Base-by-base conservation (phyloP, 2,113 vertebrate genomes). In the Oxyura jamaicensis region DNA sequence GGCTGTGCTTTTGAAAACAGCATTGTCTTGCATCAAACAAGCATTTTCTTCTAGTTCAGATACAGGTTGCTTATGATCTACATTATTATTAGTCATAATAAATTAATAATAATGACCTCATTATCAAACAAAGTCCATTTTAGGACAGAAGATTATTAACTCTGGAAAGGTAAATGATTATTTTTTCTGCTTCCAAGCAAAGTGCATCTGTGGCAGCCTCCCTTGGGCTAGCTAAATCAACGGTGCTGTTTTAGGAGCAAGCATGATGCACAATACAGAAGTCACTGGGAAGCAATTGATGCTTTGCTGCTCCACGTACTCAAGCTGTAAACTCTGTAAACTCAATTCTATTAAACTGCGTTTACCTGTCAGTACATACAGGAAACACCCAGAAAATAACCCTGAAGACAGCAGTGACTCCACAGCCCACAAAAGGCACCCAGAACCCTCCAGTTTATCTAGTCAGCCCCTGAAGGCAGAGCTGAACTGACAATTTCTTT, bases 381-480 rank as follows among this genome's bases (percentile, higher is more conserved):
- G 59, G 55, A 79, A 90, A 81, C 53, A 91, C 94, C 81, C 50
- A 67, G 83, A 62, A 92, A 91, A 88, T 52, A 88, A 66, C 31
- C 29, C 77, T 9, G 7, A 85, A 50, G 68, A 92, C 39, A 92
- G 60, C 81, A 78, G 6, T 3, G 66, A 2, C 44, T 82, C 55
- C n/a, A 8, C 2, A 56, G 46, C 36, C 41, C 73, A 44, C 60
- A 62, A 36, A 76, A 55, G 44, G 17, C 71, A 48, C 19, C 42
- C 26, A 1, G 55, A 83, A 48, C 56, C 46, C 80, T 76, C 21
- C 16, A 2, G 81, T 68, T 72, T 59, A 20, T 79, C 39, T 39
- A 22, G 52, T 11, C 28, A 3, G 74, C 5, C 20, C 66, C 68
- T 63, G 76, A 46, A 88, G 87, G 67, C 83, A 74, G 46, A 74